Evolutionary conservation across 2,888 invertebrate species (phyloP), one percentile per base, ranked within the genome.

Genomic region (Alloscopus bannaensis): DNA sequence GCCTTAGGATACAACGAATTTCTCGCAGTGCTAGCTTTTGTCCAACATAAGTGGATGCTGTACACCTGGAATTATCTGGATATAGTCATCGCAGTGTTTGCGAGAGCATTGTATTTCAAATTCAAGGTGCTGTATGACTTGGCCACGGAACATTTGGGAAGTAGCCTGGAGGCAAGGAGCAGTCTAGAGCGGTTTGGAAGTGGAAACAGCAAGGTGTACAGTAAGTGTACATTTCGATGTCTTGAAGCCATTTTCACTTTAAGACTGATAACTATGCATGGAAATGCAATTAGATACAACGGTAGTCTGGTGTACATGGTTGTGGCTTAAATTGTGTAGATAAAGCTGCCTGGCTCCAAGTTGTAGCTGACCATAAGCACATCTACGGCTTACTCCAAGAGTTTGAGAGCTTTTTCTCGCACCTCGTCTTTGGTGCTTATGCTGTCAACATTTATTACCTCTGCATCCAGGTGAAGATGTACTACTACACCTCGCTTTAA

Each of bases 51-150:
- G 31, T 52, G 62, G 11, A 22, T 65, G 20, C 22, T 78, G 0
- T 82, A 81, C 42, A 59, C 78, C 0, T 79, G 76, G 68, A 78
- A 83, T 20, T 83, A 80, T 45, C 24, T 66, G 1, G 84, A 84
- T 24, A 47, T 83, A 26, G 13, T 81, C 3, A 62, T 83, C 22
- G 78, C 80, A 2, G 26, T 82, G 6, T 65, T 83, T 50, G 75
- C 75, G 3, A 22, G 81, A 42, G 76, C 81, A 0, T 24, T 84
- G 18, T 82, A 83, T 45, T 75, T 72, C 28, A 79, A 81, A 40
- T 84, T 83, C 45, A 42, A 82, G 16, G 57, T 57, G 3, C 36
- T 83, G 16, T 66, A 60, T 31, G 42, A 73, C 42, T 13, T n/a
- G 0, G 78, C 71, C 8, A 42, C 52, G 1, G 31, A 77, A n/a